These are phyloP conservation scores for Ichneumoninae sp. DNA, from an alignment of 2,888 invertebrate genomes.

Conservation along the genomic window DNA sequence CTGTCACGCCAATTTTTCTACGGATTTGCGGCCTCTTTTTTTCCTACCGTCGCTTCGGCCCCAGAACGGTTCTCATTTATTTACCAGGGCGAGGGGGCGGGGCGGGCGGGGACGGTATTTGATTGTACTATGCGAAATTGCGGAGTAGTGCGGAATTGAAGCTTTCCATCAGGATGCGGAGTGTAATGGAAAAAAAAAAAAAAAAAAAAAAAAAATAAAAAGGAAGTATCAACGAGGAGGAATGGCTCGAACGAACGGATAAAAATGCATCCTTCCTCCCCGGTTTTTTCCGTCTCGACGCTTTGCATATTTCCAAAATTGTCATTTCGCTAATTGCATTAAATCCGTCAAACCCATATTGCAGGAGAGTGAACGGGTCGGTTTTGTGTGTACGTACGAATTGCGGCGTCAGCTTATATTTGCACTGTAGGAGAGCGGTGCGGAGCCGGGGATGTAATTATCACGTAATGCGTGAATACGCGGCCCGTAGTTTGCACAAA, in stretches of 20 bases:
- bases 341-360: conserved; percentile 31
- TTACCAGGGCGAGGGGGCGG: background rate
- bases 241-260: background rate
- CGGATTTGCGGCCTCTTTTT: conserved; percentile 47
- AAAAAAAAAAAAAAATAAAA: background rate
- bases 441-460: conserved; percentile 1
- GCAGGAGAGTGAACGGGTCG: background rate
- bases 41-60: conserved; percentile 3
- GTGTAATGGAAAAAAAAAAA: background rate
- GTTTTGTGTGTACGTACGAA: background rate
- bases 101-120: background rate
- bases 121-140: conserved; percentile 14
- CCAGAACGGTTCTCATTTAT: conserved; percentile 32
- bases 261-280: background rate
- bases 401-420: background rate
- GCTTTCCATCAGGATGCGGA: conserved; percentile 15
- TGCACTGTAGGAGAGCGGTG: background rate
- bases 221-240: background rate
- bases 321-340: conserved; percentile 10
- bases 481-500: conserved; percentile 12
- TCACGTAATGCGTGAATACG: conserved; percentile 1
- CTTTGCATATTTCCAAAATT: conserved; percentile 6
- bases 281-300: background rate
- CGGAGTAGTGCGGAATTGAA: conserved; percentile 3
- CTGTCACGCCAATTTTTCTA: conserved; percentile 46